These are phyloP conservation scores for Scaptomyza polygonia DNA, from an alignment of 2,888 invertebrate species.

Conservation along the genomic window DNA sequence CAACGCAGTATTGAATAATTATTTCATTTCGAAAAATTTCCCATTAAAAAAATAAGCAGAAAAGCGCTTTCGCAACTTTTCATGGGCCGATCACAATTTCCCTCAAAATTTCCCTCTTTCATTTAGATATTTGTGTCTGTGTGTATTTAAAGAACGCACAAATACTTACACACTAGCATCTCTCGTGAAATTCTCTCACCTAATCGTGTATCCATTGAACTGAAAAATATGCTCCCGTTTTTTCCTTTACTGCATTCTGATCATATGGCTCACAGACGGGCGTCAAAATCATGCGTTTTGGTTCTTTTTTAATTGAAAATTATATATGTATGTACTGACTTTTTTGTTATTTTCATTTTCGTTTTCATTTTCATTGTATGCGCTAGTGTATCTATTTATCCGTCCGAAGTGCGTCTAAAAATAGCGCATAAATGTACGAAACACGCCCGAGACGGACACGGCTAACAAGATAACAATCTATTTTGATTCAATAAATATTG, in stretches of 20 bases:
- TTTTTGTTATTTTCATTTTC: conserved; percentile 25
- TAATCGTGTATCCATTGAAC: conserved; percentile 19
- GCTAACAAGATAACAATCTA: conserved; percentile 72
- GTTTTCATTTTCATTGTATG: conserved; percentile 32
- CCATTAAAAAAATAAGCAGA: conserved; percentile 64
- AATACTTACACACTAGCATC: neutral
- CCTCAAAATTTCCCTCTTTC: conserved; percentile 44
- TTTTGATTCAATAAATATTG: conserved; percentile 72
- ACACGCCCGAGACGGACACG: conserved; percentile 43
- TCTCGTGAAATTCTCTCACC: conserved; percentile 37
- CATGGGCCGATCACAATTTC: conserved; percentile 56
- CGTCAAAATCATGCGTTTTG: conserved; percentile 69
- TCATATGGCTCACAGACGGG: conserved; percentile 40
- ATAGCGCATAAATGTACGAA: conserved; percentile 62
- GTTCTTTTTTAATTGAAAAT: conserved; percentile 37
- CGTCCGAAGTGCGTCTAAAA: conserved; percentile 61
- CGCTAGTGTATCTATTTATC: conserved; percentile 59
- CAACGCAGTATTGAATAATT: conserved; percentile 63
- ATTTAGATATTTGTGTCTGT: conserved; percentile 9
- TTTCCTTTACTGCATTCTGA: conserved; percentile 49
- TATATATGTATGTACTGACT: conserved; percentile 22
- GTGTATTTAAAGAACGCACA: conserved; percentile 7
- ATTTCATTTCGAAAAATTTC: conserved; percentile 69
- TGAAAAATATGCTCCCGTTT: conserved; percentile 10
- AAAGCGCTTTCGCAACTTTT: conserved; percentile 75